phyloP scores from a whole-genome alignment of 2,113 vertebrate genomes.

The Menura novaehollandiae region DNA sequence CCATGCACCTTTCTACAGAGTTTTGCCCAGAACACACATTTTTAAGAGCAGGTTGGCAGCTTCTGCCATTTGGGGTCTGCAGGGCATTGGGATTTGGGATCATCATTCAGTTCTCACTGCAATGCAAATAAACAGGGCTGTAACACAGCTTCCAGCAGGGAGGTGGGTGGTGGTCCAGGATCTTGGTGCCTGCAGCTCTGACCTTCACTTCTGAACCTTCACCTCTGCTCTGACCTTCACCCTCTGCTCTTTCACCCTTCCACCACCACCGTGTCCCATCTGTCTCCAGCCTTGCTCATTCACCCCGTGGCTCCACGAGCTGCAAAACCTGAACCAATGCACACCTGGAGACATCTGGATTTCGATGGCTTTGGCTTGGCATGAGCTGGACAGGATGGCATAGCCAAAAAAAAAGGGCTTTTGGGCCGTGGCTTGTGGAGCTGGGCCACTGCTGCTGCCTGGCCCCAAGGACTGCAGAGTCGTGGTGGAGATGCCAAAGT shows the following conservation, averaged over 20 bases:
- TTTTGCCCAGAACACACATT: not conserved
- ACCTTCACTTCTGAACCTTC: not conserved
- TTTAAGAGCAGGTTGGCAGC: not conserved
- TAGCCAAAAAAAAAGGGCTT: not conserved
- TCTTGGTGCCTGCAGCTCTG: not conserved
- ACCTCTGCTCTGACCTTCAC: not conserved
- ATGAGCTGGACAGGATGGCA: not conserved
- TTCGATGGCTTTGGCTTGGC: not conserved
- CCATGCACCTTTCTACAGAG: not conserved
- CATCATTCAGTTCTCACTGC: not conserved
- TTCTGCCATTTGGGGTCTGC: not conserved
- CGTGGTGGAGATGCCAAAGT: not conserved
- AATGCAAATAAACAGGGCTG: not conserved
- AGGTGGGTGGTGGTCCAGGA: not conserved
- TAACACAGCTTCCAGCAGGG: not conserved
- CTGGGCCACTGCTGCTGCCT: not conserved
- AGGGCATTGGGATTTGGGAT: not conserved
- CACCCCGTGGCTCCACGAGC: not conserved
- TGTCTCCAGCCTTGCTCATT: not conserved
- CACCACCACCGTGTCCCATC: fast-evolving
- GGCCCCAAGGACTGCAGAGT: not conserved
- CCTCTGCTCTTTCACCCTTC: not conserved
- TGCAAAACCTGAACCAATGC: fast-evolving
- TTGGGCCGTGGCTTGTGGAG: not conserved
- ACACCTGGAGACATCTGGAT: not conserved